Evolutionary conservation across 2,888 invertebrate species (phyloP).

Genomic region (Netelia virgata): DNA sequence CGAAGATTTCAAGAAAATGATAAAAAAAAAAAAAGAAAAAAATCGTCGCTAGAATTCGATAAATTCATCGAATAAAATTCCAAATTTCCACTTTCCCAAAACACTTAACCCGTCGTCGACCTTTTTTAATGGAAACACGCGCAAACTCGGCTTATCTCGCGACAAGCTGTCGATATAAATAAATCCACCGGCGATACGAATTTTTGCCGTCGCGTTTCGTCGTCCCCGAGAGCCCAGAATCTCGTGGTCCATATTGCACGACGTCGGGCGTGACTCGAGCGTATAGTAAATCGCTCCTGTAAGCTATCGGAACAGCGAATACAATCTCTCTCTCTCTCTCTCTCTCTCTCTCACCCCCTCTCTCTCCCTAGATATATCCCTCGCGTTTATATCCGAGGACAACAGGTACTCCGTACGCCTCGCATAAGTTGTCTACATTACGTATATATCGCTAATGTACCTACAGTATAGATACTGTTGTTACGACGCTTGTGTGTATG

Average conservation of each 20-base stretch:
- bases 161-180: too few species aligned
- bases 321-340: conserved; percentile 52
- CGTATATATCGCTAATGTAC: conserved; percentile 42
- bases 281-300: conserved; percentile 39
- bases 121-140: too few species aligned
- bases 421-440: conserved; percentile 52
- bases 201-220: too few species aligned
- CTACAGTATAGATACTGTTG: conserved; percentile 2
- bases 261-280: neutral
- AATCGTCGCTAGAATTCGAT: too few species aligned
- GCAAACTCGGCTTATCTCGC: too few species aligned
- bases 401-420: conserved; percentile 56
- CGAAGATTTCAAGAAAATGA: too few species aligned
- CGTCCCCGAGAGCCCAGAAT: neutral
- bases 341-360: too few species aligned
- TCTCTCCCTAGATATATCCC: conserved; percentile 15
- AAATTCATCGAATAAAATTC: too few species aligned
- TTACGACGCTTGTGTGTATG: conserved; percentile 34
- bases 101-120: too few species aligned
- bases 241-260: conserved; percentile 1
- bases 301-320: conserved; percentile 59
- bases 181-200: too few species aligned
- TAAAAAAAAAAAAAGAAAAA: too few species aligned
- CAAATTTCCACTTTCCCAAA: too few species aligned
- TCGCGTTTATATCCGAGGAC: conserved; percentile 46